A percentile compares a stretch with the other conserved stretches of the same genome.
Evolutionary conservation across 2,888 invertebrate species (phyloP).

Genomic region (Cephus spinipes): DNA sequence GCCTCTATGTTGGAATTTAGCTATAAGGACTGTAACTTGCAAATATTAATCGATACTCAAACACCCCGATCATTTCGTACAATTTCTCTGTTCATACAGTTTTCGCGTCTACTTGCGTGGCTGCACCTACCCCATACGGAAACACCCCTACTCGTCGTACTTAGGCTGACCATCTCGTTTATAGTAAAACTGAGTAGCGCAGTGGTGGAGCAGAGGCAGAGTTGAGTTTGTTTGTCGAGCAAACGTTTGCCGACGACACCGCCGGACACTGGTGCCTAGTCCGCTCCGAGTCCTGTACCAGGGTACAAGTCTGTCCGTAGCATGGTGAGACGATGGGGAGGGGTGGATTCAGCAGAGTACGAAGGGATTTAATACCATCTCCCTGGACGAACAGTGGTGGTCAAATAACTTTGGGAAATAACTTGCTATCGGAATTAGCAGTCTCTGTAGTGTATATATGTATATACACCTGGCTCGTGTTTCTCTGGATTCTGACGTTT

Average conservation of each 20-base stretch:
- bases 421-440: constrained; percentile 29
- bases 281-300: constrained; percentile 45
- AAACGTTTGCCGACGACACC: constrained; percentile 67
- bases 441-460: background rate
- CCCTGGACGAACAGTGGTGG: constrained; percentile 63
- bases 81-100: background rate
- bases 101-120: background rate
- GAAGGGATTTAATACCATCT: constrained; percentile 63
- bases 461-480: background rate
- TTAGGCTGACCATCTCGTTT: constrained; percentile 58
- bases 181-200: constrained; percentile 56
- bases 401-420: constrained; percentile 63
- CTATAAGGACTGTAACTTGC: background rate
- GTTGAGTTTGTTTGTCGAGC: constrained; percentile 64
- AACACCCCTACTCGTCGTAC: constrained; percentile 28
- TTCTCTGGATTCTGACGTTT: background rate
- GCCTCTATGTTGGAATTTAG: background rate
- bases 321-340: constrained; percentile 15
- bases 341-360: constrained; percentile 15
- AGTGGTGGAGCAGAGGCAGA: constrained; percentile 39
- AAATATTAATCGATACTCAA: background rate
- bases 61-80: background rate
- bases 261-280: constrained; percentile 64
- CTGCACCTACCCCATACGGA: background rate
- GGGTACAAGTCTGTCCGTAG: constrained; percentile 56